A percentile compares a stretch with the other conserved stretches of the same genome.
phyloP scores from a whole-genome alignment of 2,797 vertebrate genomes.

The Anas bahamensis region DNA sequence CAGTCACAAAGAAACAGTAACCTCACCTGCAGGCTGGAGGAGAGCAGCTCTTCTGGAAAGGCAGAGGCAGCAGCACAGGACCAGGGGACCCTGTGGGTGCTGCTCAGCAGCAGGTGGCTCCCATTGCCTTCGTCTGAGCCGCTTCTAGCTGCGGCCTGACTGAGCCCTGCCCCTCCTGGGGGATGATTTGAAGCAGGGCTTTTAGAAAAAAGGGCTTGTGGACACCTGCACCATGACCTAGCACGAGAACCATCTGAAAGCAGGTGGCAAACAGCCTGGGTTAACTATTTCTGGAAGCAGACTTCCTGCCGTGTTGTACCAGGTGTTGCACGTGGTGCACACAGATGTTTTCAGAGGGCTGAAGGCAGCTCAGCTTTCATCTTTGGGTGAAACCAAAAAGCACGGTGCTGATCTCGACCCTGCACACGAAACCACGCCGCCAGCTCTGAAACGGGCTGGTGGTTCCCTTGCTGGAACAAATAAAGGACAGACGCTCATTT shows the following conservation, averaged over 20 bases:
- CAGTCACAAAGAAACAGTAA: too few species aligned
- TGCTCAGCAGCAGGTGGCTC: too few species aligned
- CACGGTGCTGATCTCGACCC: neutral
- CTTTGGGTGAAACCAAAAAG: neutral
- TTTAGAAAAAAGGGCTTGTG: neutral
- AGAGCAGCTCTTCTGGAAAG: too few species aligned
- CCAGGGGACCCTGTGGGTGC: too few species aligned
- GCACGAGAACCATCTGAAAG: neutral
- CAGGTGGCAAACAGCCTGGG: accelerated
- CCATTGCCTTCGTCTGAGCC: too few species aligned
- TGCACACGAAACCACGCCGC: accelerated
- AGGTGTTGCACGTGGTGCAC: accelerated
- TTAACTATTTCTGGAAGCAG: neutral
- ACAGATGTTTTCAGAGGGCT: neutral
- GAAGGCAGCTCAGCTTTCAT: neutral
- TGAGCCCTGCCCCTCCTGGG: too few species aligned
- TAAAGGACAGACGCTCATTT: neutral
- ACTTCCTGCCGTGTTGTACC: neutral
- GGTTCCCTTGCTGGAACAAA: neutral
- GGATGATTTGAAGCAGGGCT: too few species aligned
- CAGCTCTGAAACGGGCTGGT: accelerated
- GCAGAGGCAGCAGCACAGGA: too few species aligned
- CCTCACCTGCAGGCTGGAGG: too few species aligned
- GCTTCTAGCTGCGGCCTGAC: too few species aligned
- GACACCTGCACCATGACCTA: neutral